Conservation (phyloP, 2,797 vertebrate species). For the Xenops minutus region DNA sequence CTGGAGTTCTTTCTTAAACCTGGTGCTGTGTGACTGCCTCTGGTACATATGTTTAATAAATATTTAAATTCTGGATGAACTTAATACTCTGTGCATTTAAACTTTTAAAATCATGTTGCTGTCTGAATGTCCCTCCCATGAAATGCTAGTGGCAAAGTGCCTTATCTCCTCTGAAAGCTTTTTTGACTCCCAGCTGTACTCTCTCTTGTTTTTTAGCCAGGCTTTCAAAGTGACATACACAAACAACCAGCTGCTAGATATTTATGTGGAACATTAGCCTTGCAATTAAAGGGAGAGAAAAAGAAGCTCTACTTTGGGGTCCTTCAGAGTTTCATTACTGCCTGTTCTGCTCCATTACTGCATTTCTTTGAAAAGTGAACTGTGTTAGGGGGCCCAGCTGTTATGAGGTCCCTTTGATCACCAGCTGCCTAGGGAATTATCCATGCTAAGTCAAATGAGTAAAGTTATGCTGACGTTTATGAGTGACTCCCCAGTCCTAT, state of each 20-base stretch:
- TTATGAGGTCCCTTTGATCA: not conserved
- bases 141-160: slow-evolving; percentile 25
- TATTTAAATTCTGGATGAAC: slow-evolving; percentile 28
- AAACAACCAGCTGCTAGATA: slow-evolving; percentile 65
- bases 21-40: not conserved
- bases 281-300: slow-evolving; percentile 48
- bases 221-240: slow-evolving; percentile 43
- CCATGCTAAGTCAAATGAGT: not conserved
- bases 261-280: slow-evolving; percentile 51
- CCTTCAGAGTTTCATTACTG: slow-evolving; percentile 22
- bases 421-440: not conserved
- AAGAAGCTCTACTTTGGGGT: slow-evolving; percentile 29
- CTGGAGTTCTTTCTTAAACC: not conserved
- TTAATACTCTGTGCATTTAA: not conserved
- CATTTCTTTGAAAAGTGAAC: slow-evolving; percentile 5
- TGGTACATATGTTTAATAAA: not conserved
- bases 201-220: slow-evolving; percentile 35
- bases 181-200: slow-evolving; percentile 60
- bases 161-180: slow-evolving; percentile 43
- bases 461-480: not conserved
- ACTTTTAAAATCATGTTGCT: slow-evolving; percentile 8
- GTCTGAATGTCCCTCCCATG: not conserved
- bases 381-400: not conserved
- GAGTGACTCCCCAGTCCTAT: not conserved
- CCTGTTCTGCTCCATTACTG: slow-evolving; percentile 11